Base-by-base conservation (phyloP, 2,888 invertebrate species). In the Epistrophe eligans region DNA sequence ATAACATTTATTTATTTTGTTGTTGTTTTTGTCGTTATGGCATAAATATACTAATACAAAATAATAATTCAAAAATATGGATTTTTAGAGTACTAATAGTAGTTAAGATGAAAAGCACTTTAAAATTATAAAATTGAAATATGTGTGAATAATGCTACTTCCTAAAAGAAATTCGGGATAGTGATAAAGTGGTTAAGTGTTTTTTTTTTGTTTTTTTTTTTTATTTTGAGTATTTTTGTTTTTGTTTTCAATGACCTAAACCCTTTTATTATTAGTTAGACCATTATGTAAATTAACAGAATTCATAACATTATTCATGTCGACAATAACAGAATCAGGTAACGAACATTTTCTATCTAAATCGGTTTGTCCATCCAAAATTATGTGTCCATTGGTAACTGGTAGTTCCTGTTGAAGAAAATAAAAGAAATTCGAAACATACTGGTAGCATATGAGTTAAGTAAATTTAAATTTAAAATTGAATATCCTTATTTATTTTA, bases 261-360 rank as follows among this genome's bases (percentile, higher is more conserved):
- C 73, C 43, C 84, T 48, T 74, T 88, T 88, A 62, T 77, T 88
- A 64, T 84, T 88, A 71, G 83, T 80, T 70, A 82, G 48, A 35
- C 89, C 89, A 87, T 89, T 89, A 45, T 88, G 89, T 38, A 89
- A 79, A 74, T 87, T 87, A 83, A 83, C 79, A 79, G 87, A 81
- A 71, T 88, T 79, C 64, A 83, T 87, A 77, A 88, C 64, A 84
- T 89, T 89, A 73, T 93, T 94, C 94, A 95, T 94, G 88, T 95
- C 95, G 79, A 95, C 94, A 80, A 94, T 94, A 77, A 95, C 94
- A 77, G 95, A 94, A 89, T 95, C 94, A 13, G 94, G 94, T 64
- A 94, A 90, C 15, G 94, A 94, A 76, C 91, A 91, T 90, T 94
- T 94, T 88, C 93, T 93, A 79, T 93, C 94, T 89, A 93, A 90